Evolutionary conservation across 2,797 vertebrate species (phyloP).

Genomic region (Poecilia velifera): DNA sequence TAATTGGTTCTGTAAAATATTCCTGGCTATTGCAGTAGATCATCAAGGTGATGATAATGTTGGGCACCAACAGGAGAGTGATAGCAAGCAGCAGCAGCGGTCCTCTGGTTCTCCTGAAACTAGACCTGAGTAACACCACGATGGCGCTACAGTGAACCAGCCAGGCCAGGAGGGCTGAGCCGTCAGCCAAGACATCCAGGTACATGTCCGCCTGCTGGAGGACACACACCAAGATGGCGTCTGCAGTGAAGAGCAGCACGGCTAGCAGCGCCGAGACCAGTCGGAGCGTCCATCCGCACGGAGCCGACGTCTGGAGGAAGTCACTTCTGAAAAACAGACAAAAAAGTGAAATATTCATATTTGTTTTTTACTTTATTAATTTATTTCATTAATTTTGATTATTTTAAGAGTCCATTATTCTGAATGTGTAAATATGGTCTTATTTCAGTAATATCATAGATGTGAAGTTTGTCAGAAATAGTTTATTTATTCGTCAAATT

Average conservation of each 20-base stretch:
- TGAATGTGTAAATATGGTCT: too few relatives aligned
- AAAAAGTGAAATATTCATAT: not conserved
- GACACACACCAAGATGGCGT: constrained; percentile 77
- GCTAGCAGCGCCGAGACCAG: constrained; percentile 77
- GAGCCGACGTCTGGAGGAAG: constrained; percentile 45
- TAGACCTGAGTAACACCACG: constrained; percentile 75
- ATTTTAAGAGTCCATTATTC: too few relatives aligned
- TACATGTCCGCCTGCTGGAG: constrained; percentile 78
- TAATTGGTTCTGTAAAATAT: constrained; percentile 67
- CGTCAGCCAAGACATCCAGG: constrained; percentile 83
- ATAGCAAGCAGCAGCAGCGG: constrained; percentile 80
- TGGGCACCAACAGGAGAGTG: constrained; percentile 81
- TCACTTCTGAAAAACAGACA: constrained; percentile 52
- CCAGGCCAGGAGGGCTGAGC: constrained; percentile 86
- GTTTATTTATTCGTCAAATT: too few relatives aligned
- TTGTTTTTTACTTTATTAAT: too few relatives aligned
- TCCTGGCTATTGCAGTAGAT: constrained; percentile 71
- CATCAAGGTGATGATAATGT: constrained; percentile 82
- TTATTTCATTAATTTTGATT: too few relatives aligned
- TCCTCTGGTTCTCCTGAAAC: constrained; percentile 77
- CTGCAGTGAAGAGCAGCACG: constrained; percentile 76
- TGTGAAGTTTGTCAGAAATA: too few relatives aligned
- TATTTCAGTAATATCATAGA: too few relatives aligned
- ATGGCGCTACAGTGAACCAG: constrained; percentile 84
- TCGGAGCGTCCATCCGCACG: constrained; percentile 86